phyloP scores from a whole-genome alignment of 2,113 vertebrate genomes.

The Nesogale talazaci region DNA sequence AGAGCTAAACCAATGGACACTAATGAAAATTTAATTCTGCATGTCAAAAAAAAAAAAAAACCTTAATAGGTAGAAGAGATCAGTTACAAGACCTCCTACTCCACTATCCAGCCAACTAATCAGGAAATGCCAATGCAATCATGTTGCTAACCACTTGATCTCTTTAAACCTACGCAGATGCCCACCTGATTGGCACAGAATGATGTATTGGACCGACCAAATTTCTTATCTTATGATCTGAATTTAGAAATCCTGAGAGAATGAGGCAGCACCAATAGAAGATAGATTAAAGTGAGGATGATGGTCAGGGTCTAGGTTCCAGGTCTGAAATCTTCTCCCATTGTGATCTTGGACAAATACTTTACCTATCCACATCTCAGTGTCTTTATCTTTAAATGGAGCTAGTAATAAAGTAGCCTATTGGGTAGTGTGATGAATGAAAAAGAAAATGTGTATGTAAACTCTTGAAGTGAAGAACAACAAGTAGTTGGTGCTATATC shows the following conservation, averaged over 20 bases:
- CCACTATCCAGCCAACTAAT: background rate
- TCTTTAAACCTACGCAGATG: background rate
- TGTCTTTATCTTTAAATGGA: background rate
- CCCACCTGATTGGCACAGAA: background rate
- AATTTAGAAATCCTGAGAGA: background rate
- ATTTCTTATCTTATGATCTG: background rate
- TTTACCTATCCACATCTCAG: background rate
- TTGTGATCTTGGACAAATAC: background rate
- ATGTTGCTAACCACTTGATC: background rate
- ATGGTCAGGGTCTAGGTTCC: background rate
- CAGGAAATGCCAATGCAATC: background rate
- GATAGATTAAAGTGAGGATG: background rate
- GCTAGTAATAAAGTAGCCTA: background rate
- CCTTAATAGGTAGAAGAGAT: background rate
- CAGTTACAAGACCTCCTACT: background rate
- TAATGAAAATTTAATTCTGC: conserved; percentile 27
- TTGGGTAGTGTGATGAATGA: background rate
- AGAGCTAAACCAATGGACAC: background rate
- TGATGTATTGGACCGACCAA: background rate
- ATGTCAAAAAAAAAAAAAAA: conserved; percentile 35
- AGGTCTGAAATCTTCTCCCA: background rate
- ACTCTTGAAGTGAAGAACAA: background rate
- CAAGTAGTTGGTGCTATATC: background rate
- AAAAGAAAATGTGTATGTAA: background rate
- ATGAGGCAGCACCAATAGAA: background rate